These are phyloP conservation scores for Battus philenor DNA, from an alignment of 1,140 invertebrate species.

Conservation along the genomic window DNA sequence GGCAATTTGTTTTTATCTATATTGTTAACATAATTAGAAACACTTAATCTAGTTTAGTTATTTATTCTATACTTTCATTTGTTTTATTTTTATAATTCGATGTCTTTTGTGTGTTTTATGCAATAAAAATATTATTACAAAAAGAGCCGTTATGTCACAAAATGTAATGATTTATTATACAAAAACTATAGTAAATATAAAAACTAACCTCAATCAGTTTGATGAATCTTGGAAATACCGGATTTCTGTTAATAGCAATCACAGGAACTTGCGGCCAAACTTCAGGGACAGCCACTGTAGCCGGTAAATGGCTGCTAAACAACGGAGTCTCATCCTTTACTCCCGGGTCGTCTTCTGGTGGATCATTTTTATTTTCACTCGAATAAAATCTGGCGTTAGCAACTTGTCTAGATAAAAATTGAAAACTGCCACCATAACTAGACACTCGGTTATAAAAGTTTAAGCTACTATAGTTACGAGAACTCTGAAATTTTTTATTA, in stretches of 20 bases:
- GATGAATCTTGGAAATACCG: conserved; percentile 98
- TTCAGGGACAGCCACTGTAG: conserved; percentile 96
- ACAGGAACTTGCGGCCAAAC: conserved; percentile 97
- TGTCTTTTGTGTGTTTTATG: no score
- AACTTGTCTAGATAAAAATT: conserved; percentile 13
- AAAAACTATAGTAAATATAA: no score
- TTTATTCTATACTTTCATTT: no score
- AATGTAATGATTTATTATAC: no score
- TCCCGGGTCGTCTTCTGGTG: conserved; percentile 54
- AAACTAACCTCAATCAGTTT: conserved; percentile 94
- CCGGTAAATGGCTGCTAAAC: conserved; percentile 81
- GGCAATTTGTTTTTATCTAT: no score
- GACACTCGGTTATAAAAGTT: conserved; percentile 28
- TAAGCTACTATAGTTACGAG: conserved; percentile 1
- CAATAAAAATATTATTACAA: no score
- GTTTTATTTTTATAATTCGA: no score
- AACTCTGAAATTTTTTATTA: conserved; percentile 7
- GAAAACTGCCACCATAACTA: conserved; percentile 28
- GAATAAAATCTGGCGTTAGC: conserved; percentile 41
- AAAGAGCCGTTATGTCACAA: no score
- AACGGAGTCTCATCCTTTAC: conserved; percentile 58
- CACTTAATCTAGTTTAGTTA: no score
- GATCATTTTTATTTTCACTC: conserved; percentile 59
- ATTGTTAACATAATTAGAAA: no score
- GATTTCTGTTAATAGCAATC: conserved; percentile 95